Evolutionary conservation across 2,797 vertebrate genomes (phyloP), one percentile per base, ranked within the genome.

Genomic region (Jordanella pulchra): DNA sequence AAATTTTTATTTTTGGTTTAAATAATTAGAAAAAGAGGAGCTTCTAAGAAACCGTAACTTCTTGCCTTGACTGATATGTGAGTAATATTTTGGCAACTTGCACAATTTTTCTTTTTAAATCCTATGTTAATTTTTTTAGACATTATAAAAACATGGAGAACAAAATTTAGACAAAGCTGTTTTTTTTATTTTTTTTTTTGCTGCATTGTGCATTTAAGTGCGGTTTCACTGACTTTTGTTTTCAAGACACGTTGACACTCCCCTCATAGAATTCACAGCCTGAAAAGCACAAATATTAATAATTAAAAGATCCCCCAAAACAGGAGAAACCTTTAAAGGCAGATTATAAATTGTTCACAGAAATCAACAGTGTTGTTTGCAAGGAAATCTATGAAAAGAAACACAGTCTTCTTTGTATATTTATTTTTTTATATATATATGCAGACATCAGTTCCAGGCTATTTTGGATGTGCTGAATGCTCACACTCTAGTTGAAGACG

Each of bases 381-480:
- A 21, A 18, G 18, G 30, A 35, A 60, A 58, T 32, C 30, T 30
- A 58, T 9, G 28, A 18, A 58, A 58, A 32, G 9, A 4, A 32
- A 6, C 50, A 51, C 28, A 58, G 55, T 30, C 27, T 58, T 1
- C 28, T 30, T 14, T 63, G 35, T 53, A 3, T 23, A 7, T 2
- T 12, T 54, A 10, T 47, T 14, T 75, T 9, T 64, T 3, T 44
- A 15, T 75, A 55, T 27, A 3, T 2, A 4, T 27, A 15, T 68
- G 42, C 48, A 10, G 11, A 56, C 21, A 32, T 27, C 2, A 0
- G 7, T 55, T 61, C 6, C 50, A n/a, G 27, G 65, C 79, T 39
- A 17, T 44, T 80, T 64, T 51, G 55, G 13, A 66, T 77, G 81
- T 63, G 69, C 30, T 75, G 67, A 70, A 45, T 76, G 80, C 79